These are phyloP conservation scores for Lepus timidus DNA, from an alignment of 2,113 vertebrate genomes.

Conservation along the genomic window DNA sequence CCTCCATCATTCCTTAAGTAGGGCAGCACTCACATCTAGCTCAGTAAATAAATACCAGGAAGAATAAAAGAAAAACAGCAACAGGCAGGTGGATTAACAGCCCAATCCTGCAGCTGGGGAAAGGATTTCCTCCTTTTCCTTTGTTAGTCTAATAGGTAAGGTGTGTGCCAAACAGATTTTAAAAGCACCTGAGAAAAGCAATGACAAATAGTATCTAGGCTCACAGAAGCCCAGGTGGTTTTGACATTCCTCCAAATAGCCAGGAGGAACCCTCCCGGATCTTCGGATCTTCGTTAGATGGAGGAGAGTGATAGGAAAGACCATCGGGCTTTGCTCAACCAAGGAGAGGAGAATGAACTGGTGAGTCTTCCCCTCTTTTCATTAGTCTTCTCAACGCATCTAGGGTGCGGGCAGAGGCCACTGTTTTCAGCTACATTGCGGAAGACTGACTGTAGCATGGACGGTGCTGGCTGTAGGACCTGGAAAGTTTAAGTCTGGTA, in stretches of 20 bases:
- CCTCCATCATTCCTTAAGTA: not conserved
- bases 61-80: not conserved
- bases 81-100: conserved; percentile 36
- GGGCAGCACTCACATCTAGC: not conserved
- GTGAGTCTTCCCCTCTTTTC: conserved; percentile 73
- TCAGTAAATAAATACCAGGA: not conserved
- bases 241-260: not conserved
- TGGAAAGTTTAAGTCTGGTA: not conserved
- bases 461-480: not conserved
- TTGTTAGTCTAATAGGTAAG: conserved; percentile 62
- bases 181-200: conserved; percentile 53
- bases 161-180: conserved; percentile 18
- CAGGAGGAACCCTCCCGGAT: not conserved
- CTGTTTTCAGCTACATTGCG: not conserved
- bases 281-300: conserved; percentile 57
- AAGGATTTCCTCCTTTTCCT: conserved; percentile 64
- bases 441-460: not conserved
- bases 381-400: not conserved
- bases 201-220: conserved; percentile 37
- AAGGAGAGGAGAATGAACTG: conserved; percentile 86
- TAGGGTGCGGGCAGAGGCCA: not conserved
- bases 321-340: conserved; percentile 82
- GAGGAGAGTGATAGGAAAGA: conserved; percentile 57
- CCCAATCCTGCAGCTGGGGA: conserved; percentile 18
- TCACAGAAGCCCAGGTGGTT: not conserved